phyloP scores from a whole-genome alignment of 1,140 invertebrate genomes.

The Oncopodura yosiiana region DNA sequence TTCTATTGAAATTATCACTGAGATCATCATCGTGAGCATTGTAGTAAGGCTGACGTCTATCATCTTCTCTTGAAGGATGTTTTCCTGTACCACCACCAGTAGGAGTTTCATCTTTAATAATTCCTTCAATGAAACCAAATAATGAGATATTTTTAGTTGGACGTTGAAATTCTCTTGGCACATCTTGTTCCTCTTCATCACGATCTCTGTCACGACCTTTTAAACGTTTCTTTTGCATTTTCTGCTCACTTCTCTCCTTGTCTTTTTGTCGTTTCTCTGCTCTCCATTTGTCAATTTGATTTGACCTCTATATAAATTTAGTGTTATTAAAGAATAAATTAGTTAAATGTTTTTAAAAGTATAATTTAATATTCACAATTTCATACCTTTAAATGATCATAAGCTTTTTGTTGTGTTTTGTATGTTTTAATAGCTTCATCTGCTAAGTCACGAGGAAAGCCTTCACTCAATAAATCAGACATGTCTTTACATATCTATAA shows the following conservation, averaged over 20 bases:
- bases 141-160: conserved; percentile 23
- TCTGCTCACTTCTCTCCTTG: not conserved
- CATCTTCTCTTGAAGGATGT: too few relatives aligned
- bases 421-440: conserved; percentile 21
- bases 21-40: too few relatives aligned
- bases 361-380: not conserved
- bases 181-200: conserved; percentile 23
- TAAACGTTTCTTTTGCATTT: not conserved
- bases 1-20: too few relatives aligned
- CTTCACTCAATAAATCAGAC: conserved; percentile 21
- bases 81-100: not conserved
- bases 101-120: conserved; percentile 13
- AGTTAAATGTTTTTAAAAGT: not conserved
- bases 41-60: too few relatives aligned
- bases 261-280: not conserved
- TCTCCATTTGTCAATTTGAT: not conserved
- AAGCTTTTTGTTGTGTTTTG: conserved; percentile 24
- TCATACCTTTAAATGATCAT: conserved; percentile 19
- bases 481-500: conserved; percentile 12
- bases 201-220: conserved; percentile 6
- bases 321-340: not conserved
- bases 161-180: conserved; percentile 10
- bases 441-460: conserved; percentile 20
- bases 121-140: conserved; percentile 26
- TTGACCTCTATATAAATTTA: not conserved